Conservation (phyloP, 2,888 invertebrate genomes). For the Nasonovia ribisnigri region DNA sequence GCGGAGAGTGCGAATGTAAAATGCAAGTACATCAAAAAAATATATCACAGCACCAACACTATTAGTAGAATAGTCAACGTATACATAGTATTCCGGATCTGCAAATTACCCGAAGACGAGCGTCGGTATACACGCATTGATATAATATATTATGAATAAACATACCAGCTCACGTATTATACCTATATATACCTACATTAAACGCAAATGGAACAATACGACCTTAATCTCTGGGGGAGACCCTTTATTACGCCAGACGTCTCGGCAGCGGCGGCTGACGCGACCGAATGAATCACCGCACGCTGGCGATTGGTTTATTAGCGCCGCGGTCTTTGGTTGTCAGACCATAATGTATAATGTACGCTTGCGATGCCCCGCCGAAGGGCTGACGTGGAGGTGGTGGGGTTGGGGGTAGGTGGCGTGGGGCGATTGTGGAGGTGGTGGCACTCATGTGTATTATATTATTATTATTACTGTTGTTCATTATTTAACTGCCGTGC, state of each 20-base stretch:
- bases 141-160: not conserved
- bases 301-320: conserved; percentile 25
- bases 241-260: not conserved
- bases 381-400: not conserved
- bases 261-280: not conserved
- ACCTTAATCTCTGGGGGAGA: conserved; percentile 4
- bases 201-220: not conserved
- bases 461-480: not conserved
- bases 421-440: not conserved
- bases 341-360: not conserved
- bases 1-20: too few relatives aligned
- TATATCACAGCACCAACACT: not conserved
- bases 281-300: not conserved
- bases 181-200: not conserved
- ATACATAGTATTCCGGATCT: not conserved
- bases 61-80: not conserved
- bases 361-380: not conserved
- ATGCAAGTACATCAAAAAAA: too few relatives aligned
- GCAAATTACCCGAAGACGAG: not conserved
- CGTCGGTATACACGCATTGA: not conserved
- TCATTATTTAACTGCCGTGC: not conserved
- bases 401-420: not conserved
- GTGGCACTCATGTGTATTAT: not conserved
- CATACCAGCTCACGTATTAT: not conserved
- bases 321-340: not conserved